phyloP scores from a whole-genome alignment of 2,888 invertebrate species.

The Lochmaea capreae region DNA sequence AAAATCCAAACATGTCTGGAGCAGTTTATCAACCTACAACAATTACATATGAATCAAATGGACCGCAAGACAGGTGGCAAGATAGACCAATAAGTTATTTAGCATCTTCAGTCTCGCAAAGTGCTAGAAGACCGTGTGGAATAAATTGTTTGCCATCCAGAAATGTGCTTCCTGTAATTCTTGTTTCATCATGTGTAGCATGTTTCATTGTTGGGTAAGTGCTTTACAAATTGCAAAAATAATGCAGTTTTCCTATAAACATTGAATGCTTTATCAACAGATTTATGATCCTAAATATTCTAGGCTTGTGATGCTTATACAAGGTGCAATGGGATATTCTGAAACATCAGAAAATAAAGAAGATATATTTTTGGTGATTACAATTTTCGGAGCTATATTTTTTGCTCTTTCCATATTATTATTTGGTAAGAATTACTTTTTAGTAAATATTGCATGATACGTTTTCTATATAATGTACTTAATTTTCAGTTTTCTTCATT shows the following conservation, averaged over 20 bases:
- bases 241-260: not conserved
- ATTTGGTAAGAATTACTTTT: conserved; percentile 65
- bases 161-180: conserved; percentile 58
- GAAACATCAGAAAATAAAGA: conserved; percentile 62
- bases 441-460: not conserved
- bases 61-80: conserved; percentile 61
- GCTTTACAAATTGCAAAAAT: not conserved
- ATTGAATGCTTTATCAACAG: too few species aligned
- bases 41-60: conserved; percentile 75
- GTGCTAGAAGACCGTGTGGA: conserved; percentile 70
- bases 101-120: conserved; percentile 67
- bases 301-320: conserved; percentile 74
- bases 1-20: conserved; percentile 61
- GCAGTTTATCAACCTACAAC: conserved; percentile 85
- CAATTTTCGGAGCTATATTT: conserved; percentile 74
- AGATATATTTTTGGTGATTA: conserved; percentile 65
- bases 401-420: conserved; percentile 72
- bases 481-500: conserved; percentile 60
- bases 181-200: conserved; percentile 60
- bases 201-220: conserved; percentile 60
- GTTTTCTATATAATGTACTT: not conserved
- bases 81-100: conserved; percentile 64
- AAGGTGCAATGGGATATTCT: conserved; percentile 73
- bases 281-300: conserved; percentile 38
- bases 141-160: conserved; percentile 63